Base-by-base conservation (phyloP, 2,113 vertebrate species). In the Romanogobio albipinnatus region DNA sequence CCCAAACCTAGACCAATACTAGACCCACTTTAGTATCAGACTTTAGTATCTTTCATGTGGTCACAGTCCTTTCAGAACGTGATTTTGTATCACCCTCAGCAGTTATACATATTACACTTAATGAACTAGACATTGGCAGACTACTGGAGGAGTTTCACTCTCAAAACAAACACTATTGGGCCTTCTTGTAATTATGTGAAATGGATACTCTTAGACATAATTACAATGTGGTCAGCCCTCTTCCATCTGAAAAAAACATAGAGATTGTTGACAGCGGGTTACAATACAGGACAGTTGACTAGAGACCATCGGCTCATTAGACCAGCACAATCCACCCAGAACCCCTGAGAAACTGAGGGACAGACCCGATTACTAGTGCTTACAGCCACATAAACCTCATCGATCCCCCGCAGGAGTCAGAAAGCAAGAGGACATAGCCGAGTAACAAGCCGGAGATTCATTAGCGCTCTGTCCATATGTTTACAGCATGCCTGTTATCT, bases 371-470 rank as follows among this genome's bases (percentile, higher is more conserved):
- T 19, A 51, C 26, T 43, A 71, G 24, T 78, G 64, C 56, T 56
- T 47, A 78, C 49, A 76, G 33, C 61, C 78, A 86, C 29, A 76
- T 86, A 84, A 66, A 74, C 56, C 26, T 74, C 53, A 85, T 88
- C 49, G 78, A 86, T 86, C 74, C 76, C 39, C 77, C 49, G 39
- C 59, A 82, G 61, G 81, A 71, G 24, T 15, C 59, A 45, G 61
- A 68, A 70, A 66, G 59, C 43, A 45, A 56, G 51, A 49, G 17
- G 33, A 81, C 61, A 66, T 81, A 36, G 61, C 6, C n/a, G 11
- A 78, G 73, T 82, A 88, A 84, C 78, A 29, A 88, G 84, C 66
- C 70, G 56, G 53, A 82, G 45, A 88, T 88, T 85, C 80, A 85
- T 85, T 85, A 88, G 70, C 45, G 4, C 84, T 83, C 43, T 36